A percentile compares a stretch with the other conserved stretches of the same genome.
These are phyloP conservation scores for Trochalopteron elliotii DNA, from an alignment of 2,113 vertebrate species.

Conservation along the genomic window DNA sequence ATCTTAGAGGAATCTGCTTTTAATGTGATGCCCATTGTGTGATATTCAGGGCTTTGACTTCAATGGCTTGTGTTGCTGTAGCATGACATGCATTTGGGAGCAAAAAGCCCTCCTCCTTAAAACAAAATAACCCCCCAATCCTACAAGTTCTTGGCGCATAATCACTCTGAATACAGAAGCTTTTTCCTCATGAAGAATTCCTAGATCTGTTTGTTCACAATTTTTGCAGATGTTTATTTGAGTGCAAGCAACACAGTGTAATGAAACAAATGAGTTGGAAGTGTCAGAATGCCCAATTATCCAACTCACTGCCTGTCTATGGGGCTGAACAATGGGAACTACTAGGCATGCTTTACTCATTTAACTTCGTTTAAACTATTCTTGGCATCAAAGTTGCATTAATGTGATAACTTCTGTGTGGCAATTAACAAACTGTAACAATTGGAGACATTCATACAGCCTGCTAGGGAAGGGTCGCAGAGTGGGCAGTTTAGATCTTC, in stretches of 20 bases:
- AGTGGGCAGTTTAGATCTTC: neutral
- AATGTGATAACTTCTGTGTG: conserved; percentile 71
- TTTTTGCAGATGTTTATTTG: conserved; percentile 72
- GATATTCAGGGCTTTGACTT: neutral
- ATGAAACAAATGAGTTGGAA: conserved; percentile 76
- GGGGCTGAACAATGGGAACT: conserved; percentile 69
- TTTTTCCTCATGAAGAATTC: conserved; percentile 6
- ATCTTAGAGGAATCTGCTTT: neutral
- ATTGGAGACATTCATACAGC: neutral
- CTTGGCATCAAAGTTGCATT: conserved; percentile 69
- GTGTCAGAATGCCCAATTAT: conserved; percentile 76
- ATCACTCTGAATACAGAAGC: neutral
- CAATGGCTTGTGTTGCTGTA: neutral
- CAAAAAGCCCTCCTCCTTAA: neutral
- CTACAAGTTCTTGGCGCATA: neutral
- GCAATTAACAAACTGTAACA: conserved; percentile 71
- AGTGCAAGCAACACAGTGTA: conserved; percentile 57
- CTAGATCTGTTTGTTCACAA: conserved; percentile 19
- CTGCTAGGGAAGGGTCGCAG: neutral
- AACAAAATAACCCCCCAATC: neutral
- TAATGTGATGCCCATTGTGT: neutral
- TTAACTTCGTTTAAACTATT: conserved; percentile 75
- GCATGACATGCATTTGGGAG: fast-evolving
- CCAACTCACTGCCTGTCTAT: conserved; percentile 70
- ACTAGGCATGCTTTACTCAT: conserved; percentile 66